Evolutionary conservation across 1,140 invertebrate species (phyloP).

Genomic region (Acyrthosiphon pisum): DNA sequence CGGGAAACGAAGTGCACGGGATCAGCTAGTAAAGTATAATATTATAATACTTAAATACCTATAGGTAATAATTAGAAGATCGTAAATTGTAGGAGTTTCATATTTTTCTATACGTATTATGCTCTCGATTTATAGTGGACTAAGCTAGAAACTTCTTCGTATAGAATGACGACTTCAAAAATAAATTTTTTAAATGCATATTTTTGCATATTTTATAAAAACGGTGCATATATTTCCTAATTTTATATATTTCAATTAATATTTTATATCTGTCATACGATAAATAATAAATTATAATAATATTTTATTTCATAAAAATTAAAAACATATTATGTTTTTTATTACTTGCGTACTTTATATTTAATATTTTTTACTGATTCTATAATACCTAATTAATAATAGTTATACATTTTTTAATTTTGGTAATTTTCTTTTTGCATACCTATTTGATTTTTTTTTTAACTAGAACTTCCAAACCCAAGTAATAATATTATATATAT

Average conservation of each 20-base stretch:
- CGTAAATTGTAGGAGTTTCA: too few relatives aligned
- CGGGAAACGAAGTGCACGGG: too few relatives aligned
- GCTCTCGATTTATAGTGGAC: too few relatives aligned
- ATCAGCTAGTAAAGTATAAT: too few relatives aligned
- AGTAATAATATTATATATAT: not conserved
- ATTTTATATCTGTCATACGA: not conserved
- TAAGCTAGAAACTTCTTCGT: not conserved
- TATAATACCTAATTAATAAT: too few relatives aligned
- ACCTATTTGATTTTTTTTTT: not conserved
- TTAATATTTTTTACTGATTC: not conserved
- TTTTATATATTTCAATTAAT: not conserved
- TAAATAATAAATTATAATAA: too few relatives aligned
- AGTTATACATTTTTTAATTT: not conserved
- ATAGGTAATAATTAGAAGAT: too few relatives aligned
- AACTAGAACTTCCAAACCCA: not conserved
- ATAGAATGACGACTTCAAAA: not conserved
- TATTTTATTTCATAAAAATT: not conserved
- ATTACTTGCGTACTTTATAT: too few relatives aligned
- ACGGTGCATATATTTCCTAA: not conserved
- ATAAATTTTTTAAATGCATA: not conserved
- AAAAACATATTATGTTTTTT: not conserved
- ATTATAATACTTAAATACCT: too few relatives aligned
- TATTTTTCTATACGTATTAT: too few relatives aligned
- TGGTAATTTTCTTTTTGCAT: not conserved
- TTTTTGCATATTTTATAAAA: not conserved